A percentile compares a stretch with the other conserved stretches of the same genome.
phyloP scores from a whole-genome alignment of 2,113 vertebrate genomes.

The Oxyura jamaicensis region DNA sequence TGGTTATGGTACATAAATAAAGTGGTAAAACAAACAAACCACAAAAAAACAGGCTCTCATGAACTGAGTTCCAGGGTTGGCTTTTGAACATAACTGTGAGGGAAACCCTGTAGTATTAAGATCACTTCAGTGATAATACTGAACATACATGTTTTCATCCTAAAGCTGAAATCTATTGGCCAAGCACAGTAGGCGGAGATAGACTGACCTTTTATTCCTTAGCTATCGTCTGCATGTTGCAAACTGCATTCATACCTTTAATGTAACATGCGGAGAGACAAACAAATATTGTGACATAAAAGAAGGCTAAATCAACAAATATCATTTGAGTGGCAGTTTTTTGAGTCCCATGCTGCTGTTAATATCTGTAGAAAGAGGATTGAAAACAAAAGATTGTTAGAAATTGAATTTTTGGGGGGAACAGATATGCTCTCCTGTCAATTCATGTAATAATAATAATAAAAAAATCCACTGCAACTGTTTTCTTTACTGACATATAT shows the following conservation, averaged over 20 bases:
- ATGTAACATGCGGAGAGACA: background rate
- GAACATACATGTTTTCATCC: background rate
- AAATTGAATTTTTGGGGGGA: background rate
- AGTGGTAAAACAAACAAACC: background rate
- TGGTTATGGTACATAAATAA: background rate
- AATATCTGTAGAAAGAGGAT: background rate
- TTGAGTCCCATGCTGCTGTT: background rate
- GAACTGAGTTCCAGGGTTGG: background rate
- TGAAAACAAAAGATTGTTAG: accelerated
- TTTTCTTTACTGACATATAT: background rate
- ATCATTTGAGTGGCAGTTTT: background rate
- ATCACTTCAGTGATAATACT: background rate
- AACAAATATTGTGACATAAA: background rate
- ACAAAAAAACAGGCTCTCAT: background rate
- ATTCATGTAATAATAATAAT: background rate
- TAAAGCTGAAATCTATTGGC: background rate
- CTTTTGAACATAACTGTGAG: background rate
- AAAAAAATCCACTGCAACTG: background rate
- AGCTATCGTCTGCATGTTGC: background rate
- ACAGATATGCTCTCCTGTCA: background rate
- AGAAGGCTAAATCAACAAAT: background rate
- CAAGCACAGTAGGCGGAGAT: background rate
- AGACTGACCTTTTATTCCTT: background rate
- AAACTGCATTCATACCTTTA: background rate
- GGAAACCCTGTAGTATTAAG: background rate